These are phyloP conservation scores for Sternotherus odoratus DNA, from an alignment of 2,797 vertebrate genomes.

Conservation along the genomic window DNA sequence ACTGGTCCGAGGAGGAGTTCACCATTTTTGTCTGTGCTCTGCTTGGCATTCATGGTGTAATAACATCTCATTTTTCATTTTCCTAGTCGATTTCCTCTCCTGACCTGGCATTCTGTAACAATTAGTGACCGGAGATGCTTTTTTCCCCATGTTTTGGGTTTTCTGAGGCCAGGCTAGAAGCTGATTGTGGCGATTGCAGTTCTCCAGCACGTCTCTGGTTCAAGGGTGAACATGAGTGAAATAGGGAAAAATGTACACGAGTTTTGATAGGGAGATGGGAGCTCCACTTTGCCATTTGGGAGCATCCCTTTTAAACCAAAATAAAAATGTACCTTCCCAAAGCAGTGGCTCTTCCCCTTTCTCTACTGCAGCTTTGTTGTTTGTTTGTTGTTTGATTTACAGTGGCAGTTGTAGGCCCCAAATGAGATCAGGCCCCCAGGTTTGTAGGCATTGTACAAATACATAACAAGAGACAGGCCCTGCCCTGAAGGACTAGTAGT, in stretches of 20 bases:
- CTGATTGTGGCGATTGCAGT: not conserved
- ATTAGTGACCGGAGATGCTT: not conserved
- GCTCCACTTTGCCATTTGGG: not conserved
- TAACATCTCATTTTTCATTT: not conserved
- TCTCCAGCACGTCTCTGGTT: not conserved
- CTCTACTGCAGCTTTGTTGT: fast-evolving
- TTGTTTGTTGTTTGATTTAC: not conserved
- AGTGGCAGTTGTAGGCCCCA: not conserved
- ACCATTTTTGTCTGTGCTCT: not conserved
- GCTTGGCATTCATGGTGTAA: not conserved
- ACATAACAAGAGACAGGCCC: not conserved
- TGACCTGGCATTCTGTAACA: not conserved
- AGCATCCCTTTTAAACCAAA: not conserved
- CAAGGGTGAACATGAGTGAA: not conserved
- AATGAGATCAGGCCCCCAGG: not conserved
- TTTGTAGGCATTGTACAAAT: not conserved
- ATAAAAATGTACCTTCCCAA: not conserved
- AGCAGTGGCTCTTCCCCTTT: not conserved
- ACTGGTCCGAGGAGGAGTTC: not conserved
- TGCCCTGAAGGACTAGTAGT: fast-evolving
- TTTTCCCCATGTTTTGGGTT: not conserved
- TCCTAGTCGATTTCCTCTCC: not conserved
- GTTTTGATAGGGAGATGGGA: not conserved
- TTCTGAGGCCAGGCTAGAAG: not conserved
- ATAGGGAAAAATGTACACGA: not conserved